These are phyloP conservation scores for Bradypus variegatus DNA, from an alignment of 2,797 vertebrate genomes.

Conservation along the genomic window DNA sequence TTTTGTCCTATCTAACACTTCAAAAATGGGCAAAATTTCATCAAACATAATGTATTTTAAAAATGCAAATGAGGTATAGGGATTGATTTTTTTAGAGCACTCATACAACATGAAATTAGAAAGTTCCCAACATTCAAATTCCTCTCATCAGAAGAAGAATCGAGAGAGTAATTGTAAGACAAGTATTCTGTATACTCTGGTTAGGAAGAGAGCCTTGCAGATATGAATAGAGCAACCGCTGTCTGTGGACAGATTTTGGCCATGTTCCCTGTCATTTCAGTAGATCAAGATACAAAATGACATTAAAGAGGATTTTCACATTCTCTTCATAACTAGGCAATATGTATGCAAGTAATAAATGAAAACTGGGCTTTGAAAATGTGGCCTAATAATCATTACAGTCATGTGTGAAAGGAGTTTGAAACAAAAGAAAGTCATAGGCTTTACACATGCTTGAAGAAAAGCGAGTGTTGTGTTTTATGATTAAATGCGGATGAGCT, in stretches of 20 bases:
- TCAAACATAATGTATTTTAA: background rate
- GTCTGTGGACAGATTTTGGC: constrained; percentile 57
- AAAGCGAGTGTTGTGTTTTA: constrained; percentile 67
- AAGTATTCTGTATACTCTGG: constrained; percentile 1
- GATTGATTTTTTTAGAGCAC: constrained; percentile 45
- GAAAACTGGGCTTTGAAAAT: constrained; percentile 22
- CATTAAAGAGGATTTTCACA: constrained; percentile 76
- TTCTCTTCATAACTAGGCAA: constrained; percentile 61
- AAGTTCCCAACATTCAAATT: constrained; percentile 26
- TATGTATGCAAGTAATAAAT: background rate
- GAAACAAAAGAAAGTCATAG: constrained; percentile 72
- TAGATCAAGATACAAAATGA: constrained; percentile 66
- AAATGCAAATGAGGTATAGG: constrained; percentile 58
- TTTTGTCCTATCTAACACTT: background rate
- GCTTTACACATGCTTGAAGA: constrained; percentile 67
- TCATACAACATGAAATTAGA: constrained; percentile 41
- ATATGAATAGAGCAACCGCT: constrained; percentile 52
- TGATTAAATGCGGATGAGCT: constrained; percentile 66
- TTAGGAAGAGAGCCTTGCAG: constrained; percentile 63
- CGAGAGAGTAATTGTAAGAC: constrained; percentile 36
- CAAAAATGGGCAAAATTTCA: constrained; percentile 21
- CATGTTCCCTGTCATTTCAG: constrained; percentile 72
- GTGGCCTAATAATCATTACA: constrained; percentile 22
- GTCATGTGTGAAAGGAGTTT: constrained; percentile 62
- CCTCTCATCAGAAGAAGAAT: background rate